Evolutionary conservation across 2,113 vertebrate species (phyloP).

Genomic region (Bambusicola thoracicus): DNA sequence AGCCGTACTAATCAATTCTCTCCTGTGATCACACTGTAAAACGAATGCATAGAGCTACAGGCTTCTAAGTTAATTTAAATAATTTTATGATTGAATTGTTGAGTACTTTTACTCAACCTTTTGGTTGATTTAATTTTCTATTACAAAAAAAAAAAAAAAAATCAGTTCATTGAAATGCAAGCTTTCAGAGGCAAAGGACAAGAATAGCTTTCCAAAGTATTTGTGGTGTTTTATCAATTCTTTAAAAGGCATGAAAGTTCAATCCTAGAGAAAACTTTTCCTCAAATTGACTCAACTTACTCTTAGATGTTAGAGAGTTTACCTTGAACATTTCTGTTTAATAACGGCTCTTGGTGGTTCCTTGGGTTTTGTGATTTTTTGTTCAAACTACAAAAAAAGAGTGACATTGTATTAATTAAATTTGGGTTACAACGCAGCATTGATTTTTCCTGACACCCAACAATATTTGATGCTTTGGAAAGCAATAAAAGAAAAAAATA

Average conservation of each 20-base stretch:
- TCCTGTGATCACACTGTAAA: not conserved
- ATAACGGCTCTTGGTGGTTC: constrained; percentile 73
- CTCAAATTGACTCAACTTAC: not conserved
- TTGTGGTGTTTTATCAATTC: not conserved
- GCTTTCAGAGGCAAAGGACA: not conserved
- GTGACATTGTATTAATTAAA: not conserved
- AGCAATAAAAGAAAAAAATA: not conserved
- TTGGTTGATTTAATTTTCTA: not conserved
- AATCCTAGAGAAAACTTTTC: not conserved
- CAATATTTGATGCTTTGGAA: not conserved
- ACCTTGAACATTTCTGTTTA: constrained; percentile 92
- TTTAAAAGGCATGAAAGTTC: not conserved
- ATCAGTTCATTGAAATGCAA: not conserved
- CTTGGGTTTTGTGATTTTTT: constrained; percentile 79
- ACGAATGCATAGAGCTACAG: not conserved
- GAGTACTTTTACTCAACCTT: not conserved
- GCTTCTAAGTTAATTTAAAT: not conserved
- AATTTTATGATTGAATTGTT: not conserved
- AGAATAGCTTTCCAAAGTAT: not conserved
- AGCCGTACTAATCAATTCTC: not conserved
- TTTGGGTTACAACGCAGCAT: not conserved
- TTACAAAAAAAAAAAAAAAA: no score
- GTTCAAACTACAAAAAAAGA: constrained; percentile 88
- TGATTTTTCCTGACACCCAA: not conserved
- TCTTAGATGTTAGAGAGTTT: constrained; percentile 57